Percentiles rank a stretch among this genome's conserved stretches.
Conservation (phyloP, 2,888 invertebrate genomes). For the Laspeyria flexula region DNA sequence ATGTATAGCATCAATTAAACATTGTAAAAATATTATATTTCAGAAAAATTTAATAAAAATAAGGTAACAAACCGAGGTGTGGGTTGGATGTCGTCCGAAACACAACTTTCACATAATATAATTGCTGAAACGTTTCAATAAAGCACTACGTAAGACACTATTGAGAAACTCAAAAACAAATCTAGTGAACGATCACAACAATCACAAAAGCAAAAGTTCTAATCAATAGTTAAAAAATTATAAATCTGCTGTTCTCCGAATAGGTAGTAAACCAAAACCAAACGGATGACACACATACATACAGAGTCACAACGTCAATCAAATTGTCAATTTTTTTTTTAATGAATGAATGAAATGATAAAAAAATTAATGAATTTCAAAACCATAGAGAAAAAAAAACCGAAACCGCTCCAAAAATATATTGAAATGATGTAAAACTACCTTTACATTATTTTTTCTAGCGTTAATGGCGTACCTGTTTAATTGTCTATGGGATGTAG, state of each 20-base stretch:
- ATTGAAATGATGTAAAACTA: neutral
- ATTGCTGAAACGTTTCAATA: conserved; percentile 2
- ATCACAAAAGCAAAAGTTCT: neutral
- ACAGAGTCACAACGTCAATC: neutral
- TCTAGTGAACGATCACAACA: neutral
- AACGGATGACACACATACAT: neutral
- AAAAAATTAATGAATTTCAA: too few relatives aligned
- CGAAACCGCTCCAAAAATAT: neutral
- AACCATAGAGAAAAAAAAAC: too few relatives aligned
- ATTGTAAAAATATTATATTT: conserved; percentile 4
- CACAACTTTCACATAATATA: conserved; percentile 41
- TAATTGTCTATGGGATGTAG: neutral
- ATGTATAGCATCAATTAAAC: neutral
- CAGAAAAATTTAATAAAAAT: conserved; percentile 13
- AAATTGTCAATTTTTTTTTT: too few relatives aligned
- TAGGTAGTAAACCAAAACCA: neutral
- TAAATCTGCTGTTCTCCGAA: neutral
- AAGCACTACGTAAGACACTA: conserved; percentile 2
- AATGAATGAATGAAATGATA: too few relatives aligned
- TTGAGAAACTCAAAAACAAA: conserved; percentile 1
- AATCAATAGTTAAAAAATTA: conserved; percentile 7
- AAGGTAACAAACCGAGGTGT: conserved; percentile 31
- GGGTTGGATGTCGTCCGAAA: conserved; percentile 23
- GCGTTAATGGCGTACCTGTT: neutral
- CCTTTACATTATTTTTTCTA: neutral